Evolutionary conservation across 1,140 invertebrate species (phyloP), one percentile per base, ranked within the genome.

Genomic region (Procambarus clarkii): DNA sequence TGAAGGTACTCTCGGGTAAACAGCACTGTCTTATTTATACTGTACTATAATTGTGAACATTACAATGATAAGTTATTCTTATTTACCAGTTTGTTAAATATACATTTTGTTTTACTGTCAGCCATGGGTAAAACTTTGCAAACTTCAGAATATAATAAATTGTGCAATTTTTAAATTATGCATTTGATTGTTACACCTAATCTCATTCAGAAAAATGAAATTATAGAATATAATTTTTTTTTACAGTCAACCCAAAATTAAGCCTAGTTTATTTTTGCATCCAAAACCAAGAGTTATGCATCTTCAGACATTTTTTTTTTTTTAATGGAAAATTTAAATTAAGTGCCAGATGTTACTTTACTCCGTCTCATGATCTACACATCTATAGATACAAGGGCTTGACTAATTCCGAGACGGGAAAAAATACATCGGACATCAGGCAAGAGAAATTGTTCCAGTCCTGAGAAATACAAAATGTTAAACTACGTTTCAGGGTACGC

Each of bases 381-480:
- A 54, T 64, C 18, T 64, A 18, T 18, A 64, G 18, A 64, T 21
- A 4, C 18, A 64, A 21, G 18, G 34, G 54, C 54, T 4, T 64
- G 60, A 64, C 60, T 64, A 64, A 64, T 21, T 64, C 18, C 0
- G 60, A 64, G 21, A 64, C 60, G 18, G 60, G 18, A 18, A 18
- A 64, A 54, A 64, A 64, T 4, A 64, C 18, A 13, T 18, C 13
- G 18, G 18, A 64, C 11, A 21, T 64, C 18, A 64, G 13, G 60
- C 46, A 50, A 80, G 24, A 15, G 45, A 86, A 48, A 76, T 71
- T 77, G 77, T 34, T 50, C 15, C 44, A 86, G 24, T 54, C 84
- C 84, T 86, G 85, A 79, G 85, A 76, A 87, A 58, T 87, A 48
- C 50, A 82, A 58, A 54, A n/a, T 21, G 21, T 54, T 64, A 18